Percentiles rank a stretch among this genome's conserved stretches.
Conservation (phyloP, 2,888 invertebrate species). For the Chromoteleia sp. region DNA sequence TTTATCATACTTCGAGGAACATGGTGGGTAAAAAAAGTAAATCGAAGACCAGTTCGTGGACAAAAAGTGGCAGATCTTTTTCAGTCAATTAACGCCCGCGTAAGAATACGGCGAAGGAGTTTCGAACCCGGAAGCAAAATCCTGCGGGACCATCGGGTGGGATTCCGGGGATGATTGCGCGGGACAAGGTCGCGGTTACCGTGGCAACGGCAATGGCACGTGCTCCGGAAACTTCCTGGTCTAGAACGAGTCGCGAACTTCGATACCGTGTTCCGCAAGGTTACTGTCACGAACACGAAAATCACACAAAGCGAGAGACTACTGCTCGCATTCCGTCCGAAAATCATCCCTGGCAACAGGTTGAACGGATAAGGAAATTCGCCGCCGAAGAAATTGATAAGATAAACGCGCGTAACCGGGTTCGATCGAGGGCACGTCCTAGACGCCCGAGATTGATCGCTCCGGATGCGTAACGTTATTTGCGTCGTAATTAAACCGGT, state of each 20-base stretch:
- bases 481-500: not conserved
- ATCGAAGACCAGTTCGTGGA: too few relatives aligned
- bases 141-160: constrained; percentile 45
- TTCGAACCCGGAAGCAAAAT: constrained; percentile 59
- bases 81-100: constrained; percentile 6
- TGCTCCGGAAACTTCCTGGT: constrained; percentile 76
- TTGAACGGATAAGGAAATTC: constrained; percentile 45
- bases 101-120: constrained; percentile 24
- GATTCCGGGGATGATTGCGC: constrained; percentile 78
- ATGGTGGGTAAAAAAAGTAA: too few relatives aligned
- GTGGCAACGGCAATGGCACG: constrained; percentile 83
- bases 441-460: not conserved
- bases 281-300: constrained; percentile 74
- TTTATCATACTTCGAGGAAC: too few relatives aligned
- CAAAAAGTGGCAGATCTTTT: too few relatives aligned
- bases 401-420: constrained; percentile 1
- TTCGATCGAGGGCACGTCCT: constrained; percentile 5
- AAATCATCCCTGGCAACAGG: constrained; percentile 49
- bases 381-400: constrained; percentile 9
- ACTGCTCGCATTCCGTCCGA: constrained; percentile 41
- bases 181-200: constrained; percentile 84
- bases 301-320: constrained; percentile 49
- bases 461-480: not conserved
- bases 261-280: constrained; percentile 71
- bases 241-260: constrained; percentile 68